Conservation (phyloP, 2,888 invertebrate genomes). For the Magallana nippona region DNA sequence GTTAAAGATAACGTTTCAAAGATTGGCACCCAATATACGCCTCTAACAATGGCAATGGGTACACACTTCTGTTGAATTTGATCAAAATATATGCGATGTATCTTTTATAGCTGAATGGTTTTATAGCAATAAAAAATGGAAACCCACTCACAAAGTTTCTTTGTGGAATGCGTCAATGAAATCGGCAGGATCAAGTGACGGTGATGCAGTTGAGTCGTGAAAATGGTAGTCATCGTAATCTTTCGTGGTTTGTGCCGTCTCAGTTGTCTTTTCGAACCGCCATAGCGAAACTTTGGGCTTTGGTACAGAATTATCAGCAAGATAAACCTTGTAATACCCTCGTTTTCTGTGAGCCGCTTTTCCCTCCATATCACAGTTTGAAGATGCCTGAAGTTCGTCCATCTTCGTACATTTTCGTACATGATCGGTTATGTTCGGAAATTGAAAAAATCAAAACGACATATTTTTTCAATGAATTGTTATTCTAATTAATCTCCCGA, state of each 20-base stretch:
- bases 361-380: not conserved
- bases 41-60: no score
- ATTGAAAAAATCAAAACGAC: not conserved
- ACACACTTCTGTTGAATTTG: no score
- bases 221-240: not conserved
- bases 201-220: no score
- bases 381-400: not conserved
- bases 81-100: no score
- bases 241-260: not conserved
- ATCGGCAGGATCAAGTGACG: not conserved
- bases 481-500: not conserved
- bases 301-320: conserved; percentile 30
- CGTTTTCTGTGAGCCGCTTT: not conserved
- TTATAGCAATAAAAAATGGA: no score
- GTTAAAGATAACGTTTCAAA: no score
- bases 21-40: no score
- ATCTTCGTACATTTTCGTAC: not conserved
- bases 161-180: conserved; percentile 24
- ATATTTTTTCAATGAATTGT: no score
- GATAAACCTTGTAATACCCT: conserved; percentile 21
- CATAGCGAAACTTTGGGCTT: conserved; percentile 9
- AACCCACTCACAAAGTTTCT: not conserved
- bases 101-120: no score
- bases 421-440: not conserved
- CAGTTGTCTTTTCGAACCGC: not conserved